Evolutionary conservation across 2,797 vertebrate genomes (phyloP).

Genomic region (Labeo calbasu): DNA sequence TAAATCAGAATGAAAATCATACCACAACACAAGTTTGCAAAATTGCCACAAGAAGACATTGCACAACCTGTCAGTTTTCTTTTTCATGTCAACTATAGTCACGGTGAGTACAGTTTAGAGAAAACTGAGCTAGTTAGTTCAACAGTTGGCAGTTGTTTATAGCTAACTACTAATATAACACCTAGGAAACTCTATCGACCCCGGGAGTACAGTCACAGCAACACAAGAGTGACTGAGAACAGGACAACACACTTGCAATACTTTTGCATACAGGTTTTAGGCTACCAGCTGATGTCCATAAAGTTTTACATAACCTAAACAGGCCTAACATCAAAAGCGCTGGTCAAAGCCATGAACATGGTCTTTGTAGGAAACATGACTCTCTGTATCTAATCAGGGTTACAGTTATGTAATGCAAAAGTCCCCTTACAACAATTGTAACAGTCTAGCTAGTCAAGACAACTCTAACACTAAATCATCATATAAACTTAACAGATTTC

Average conservation of each 20-base stretch:
- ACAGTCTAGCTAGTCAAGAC: background rate
- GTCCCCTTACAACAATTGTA: background rate
- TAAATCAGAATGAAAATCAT: background rate
- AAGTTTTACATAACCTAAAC: background rate
- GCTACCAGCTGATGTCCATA: conserved; percentile 1
- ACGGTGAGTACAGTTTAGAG: background rate
- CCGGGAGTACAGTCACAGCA: background rate
- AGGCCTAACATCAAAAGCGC: background rate
- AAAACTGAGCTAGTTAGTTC: background rate
- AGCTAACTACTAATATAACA: background rate
- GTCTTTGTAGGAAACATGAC: background rate
- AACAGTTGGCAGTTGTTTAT: background rate
- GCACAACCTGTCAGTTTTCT: background rate
- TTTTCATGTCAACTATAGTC: background rate
- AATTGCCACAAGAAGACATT: background rate
- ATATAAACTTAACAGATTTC: background rate
- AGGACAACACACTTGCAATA: background rate
- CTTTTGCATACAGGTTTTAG: background rate
- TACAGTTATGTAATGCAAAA: background rate
- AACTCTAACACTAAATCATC: background rate
- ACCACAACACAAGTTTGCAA: background rate
- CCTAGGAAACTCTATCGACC: too few species aligned
- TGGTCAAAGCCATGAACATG: background rate
- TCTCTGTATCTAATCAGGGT: background rate
- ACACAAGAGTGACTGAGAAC: background rate